Percentiles rank a stretch among this genome's conserved stretches.
Evolutionary conservation across 2,888 invertebrate genomes (phyloP).

Genomic region (Sycophila texana): DNA sequence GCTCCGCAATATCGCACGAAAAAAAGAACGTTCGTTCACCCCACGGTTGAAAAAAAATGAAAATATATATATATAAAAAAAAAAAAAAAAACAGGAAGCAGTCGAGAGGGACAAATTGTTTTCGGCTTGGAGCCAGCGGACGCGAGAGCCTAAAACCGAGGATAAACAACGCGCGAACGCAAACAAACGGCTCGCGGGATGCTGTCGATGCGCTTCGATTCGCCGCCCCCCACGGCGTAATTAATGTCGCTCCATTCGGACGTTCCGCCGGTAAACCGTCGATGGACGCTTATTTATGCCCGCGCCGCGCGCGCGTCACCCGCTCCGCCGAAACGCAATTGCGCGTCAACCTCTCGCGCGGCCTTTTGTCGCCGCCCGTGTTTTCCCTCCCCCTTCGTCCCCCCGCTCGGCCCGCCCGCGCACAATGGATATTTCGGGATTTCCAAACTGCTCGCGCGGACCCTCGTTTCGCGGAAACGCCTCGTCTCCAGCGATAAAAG

Average conservation of each 20-base stretch:
- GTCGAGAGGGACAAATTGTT: constrained; percentile 28
- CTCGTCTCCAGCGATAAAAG: no score
- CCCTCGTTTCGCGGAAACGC: no score
- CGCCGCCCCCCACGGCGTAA: neutral
- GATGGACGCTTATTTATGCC: constrained; percentile 39
- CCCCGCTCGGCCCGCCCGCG: neutral
- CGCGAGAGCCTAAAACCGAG: constrained; percentile 11
- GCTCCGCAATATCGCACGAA: neutral
- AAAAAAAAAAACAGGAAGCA: neutral
- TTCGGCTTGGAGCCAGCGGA: neutral
- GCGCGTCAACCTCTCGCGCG: no score
- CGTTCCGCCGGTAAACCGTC: neutral
- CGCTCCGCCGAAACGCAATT: neutral
- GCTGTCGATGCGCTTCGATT: constrained; percentile 5
- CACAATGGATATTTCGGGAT: neutral
- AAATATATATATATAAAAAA: no score
- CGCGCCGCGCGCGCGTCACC: neutral
- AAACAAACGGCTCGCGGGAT: constrained; percentile 11
- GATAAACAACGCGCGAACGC: constrained; percentile 27
- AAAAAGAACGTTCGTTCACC: constrained; percentile 3
- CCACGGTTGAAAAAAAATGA: no score
- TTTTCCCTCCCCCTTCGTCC: neutral
- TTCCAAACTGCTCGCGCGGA: no score
- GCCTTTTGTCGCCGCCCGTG: neutral
- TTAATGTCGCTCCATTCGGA: constrained; percentile 5